Conservation (phyloP, 2,797 vertebrate genomes). For the Lepidocolaptes lacrymiger region DNA sequence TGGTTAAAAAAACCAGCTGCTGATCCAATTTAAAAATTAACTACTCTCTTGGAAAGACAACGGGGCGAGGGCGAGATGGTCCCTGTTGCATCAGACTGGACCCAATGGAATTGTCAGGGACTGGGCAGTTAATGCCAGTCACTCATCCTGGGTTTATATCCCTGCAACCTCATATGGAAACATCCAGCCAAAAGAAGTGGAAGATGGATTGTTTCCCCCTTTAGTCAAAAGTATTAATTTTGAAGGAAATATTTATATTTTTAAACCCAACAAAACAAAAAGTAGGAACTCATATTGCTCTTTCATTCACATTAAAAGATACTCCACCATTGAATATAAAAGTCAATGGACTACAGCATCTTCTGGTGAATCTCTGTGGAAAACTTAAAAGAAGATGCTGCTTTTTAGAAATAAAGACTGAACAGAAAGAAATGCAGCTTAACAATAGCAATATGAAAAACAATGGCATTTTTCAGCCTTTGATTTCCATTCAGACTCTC, state of each 20-base stretch:
- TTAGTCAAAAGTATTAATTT: not conserved
- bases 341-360: not conserved
- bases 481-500: not conserved
- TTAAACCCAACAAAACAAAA: not conserved
- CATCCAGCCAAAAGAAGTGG: not conserved
- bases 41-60: not conserved
- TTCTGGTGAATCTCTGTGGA: constrained; percentile 8
- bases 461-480: not conserved
- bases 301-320: not conserved
- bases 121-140: not conserved
- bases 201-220: not conserved
- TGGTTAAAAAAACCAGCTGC: not conserved
- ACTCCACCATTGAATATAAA: not conserved
- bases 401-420: not conserved
- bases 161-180: not conserved
- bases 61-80: not conserved
- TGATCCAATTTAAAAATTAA: constrained; percentile 56
- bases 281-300: not conserved
- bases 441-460: not conserved
- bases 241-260: not conserved
- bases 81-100: not conserved
- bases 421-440: not conserved
- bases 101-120: not conserved
- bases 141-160: not conserved
- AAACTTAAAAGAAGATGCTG: not conserved